Conservation (phyloP, 2,113 vertebrate species). For the Oenanthe melanoleuca region DNA sequence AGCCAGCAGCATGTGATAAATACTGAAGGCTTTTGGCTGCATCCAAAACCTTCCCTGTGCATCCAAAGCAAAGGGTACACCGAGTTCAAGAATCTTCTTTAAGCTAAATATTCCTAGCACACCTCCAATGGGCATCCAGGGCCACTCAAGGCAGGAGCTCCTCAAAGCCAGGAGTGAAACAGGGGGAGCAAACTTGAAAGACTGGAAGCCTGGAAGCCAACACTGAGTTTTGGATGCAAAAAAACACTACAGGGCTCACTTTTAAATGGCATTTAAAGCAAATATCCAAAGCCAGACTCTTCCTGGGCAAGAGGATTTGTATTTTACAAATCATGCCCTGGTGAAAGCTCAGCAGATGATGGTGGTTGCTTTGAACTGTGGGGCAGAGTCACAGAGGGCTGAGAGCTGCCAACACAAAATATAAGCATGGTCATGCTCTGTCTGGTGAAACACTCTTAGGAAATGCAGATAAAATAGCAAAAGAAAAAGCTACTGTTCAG, state of each 20-base stretch:
- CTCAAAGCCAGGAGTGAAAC: not conserved
- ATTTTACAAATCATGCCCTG: not conserved
- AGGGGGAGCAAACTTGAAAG: not conserved
- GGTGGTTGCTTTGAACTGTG: not conserved
- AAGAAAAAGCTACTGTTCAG: constrained; percentile 8
- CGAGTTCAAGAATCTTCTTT: not conserved
- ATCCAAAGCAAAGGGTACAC: not conserved
- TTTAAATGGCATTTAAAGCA: not conserved
- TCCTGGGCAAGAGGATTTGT: not conserved
- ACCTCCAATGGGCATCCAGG: not conserved
- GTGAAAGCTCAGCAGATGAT: not conserved
- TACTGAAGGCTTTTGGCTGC: not conserved
- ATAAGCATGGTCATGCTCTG: accelerated
- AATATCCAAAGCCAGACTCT: not conserved
- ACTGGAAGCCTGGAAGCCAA: not conserved
- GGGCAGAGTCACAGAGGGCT: not conserved
- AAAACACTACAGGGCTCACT: not conserved
- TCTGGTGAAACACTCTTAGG: not conserved
- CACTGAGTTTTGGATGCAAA: not conserved
- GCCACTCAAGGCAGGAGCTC: not conserved
- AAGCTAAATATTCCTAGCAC: not conserved
- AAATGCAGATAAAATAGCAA: not conserved
- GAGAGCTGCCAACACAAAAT: not conserved
- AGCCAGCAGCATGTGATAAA: not conserved
- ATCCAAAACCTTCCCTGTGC: not conserved